A percentile compares a stretch with the other conserved stretches of the same genome.
These are phyloP conservation scores for Cyanoliseus patagonus DNA, from an alignment of 2,113 vertebrate genomes.

Conservation along the genomic window DNA sequence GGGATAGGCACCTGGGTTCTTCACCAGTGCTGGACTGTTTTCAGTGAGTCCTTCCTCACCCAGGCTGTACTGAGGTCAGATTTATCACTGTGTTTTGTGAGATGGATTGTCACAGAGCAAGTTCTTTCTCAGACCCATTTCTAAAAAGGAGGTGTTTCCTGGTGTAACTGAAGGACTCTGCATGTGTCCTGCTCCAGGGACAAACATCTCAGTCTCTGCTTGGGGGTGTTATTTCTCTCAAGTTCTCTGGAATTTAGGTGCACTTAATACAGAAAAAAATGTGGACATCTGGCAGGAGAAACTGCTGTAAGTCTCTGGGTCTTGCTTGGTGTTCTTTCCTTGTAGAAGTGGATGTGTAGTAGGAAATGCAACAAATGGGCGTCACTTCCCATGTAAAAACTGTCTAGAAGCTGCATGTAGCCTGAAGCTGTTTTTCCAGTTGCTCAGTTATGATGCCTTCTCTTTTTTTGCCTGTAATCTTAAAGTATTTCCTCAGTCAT, in stretches of 20 bases:
- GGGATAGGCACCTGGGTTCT: neutral
- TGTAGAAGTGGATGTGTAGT: neutral
- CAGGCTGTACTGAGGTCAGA: neutral
- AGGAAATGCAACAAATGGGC: neutral
- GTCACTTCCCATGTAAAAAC: neutral
- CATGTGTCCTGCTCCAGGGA: neutral
- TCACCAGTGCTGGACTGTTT: neutral
- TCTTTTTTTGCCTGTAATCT: neutral
- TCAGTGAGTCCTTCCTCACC: neutral
- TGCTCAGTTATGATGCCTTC: neutral
- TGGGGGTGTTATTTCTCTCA: fast-evolving
- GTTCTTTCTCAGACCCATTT: neutral
- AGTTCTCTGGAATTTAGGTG: neutral
- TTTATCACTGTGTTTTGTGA: neutral
- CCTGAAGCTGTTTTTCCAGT: neutral
- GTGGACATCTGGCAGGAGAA: neutral
- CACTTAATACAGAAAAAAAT: neutral
- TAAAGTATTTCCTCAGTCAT: constrained; percentile 10
- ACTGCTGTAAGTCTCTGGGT: neutral
- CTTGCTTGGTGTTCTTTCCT: neutral
- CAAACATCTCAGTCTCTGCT: neutral
- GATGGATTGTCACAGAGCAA: neutral
- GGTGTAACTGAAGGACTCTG: neutral
- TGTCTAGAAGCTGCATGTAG: neutral
- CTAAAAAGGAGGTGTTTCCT: neutral